Percentiles rank a stretch among this genome's conserved stretches.
Evolutionary conservation across 2,888 invertebrate genomes (phyloP).

Genomic region (Xestobium rufovillosum): DNA sequence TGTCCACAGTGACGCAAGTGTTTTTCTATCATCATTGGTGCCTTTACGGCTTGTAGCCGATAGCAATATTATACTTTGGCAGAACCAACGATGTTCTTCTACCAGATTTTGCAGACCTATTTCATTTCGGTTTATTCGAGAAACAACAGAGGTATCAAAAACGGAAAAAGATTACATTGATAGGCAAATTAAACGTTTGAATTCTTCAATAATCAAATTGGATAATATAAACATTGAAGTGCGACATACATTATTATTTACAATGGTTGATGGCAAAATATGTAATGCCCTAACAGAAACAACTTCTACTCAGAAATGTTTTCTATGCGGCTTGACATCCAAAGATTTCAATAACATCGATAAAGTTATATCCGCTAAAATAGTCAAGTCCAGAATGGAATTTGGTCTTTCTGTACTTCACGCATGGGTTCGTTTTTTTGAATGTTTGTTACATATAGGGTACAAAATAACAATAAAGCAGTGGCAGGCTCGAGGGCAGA

Average conservation of each 20-base stretch:
- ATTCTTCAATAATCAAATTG: too few species aligned
- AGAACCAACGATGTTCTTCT: conserved; percentile 24
- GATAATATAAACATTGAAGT: too few species aligned
- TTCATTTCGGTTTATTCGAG: conserved; percentile 18
- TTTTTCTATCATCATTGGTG: conserved; percentile 25
- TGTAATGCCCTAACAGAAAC: conserved; percentile 17
- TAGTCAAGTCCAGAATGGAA: neutral
- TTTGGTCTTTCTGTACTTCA: conserved; percentile 11
- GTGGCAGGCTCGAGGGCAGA: conserved; percentile 2
- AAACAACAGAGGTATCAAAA: conserved; percentile 19
- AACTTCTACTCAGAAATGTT: conserved; percentile 6
- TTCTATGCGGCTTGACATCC: conserved; percentile 12
- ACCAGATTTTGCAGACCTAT: conserved; percentile 23
- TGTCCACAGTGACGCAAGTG: conserved; percentile 19
- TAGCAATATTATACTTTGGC: conserved; percentile 22
- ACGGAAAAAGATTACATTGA: conserved; percentile 20
- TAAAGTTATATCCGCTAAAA: neutral
- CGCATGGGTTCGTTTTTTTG: conserved; percentile 10
- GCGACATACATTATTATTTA: conserved; percentile 18
- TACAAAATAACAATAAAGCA: conserved; percentile 7
- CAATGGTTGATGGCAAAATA: conserved; percentile 15
- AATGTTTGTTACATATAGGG: conserved; percentile 6
- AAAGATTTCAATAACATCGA: conserved; percentile 14
- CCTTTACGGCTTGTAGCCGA: conserved; percentile 10
- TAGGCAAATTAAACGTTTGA: conserved; percentile 3